Conservation (phyloP, 1,140 invertebrate species). For the Proales similis region DNA sequence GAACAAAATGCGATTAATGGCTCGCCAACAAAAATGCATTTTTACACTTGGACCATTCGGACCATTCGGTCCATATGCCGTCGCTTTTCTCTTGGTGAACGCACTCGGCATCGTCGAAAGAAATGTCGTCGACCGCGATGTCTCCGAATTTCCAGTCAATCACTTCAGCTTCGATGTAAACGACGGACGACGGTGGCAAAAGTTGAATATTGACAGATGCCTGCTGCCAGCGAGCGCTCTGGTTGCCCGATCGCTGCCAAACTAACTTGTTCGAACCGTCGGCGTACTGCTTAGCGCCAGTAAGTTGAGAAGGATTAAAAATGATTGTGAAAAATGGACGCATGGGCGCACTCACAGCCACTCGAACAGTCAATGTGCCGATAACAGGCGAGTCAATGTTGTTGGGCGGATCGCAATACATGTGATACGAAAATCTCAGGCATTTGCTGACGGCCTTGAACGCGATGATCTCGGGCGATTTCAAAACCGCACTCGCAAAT, state of each 20-base stretch:
- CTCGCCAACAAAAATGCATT: too few relatives aligned
- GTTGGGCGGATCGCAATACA: slow-evolving; percentile 2
- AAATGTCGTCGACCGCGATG: slow-evolving; percentile 22
- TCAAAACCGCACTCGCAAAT: slow-evolving; percentile 19
- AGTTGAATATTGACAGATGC: slow-evolving; percentile 5
- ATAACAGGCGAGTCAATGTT: slow-evolving; percentile 23
- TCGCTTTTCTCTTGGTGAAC: too few relatives aligned
- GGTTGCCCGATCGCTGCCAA: slow-evolving; percentile 16
- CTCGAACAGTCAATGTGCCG: neutral
- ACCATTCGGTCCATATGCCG: slow-evolving; percentile 12
- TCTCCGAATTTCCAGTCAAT: slow-evolving; percentile 36
- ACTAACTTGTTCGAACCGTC: slow-evolving; percentile 7
- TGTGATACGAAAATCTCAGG: slow-evolving; percentile 27
- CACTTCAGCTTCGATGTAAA: slow-evolving; percentile 34
- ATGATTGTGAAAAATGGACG: neutral
- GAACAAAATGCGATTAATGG: too few relatives aligned
- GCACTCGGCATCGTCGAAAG: slow-evolving; percentile 1
- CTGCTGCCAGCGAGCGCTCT: slow-evolving; percentile 17
- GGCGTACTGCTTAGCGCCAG: slow-evolving; percentile 8
- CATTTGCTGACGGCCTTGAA: slow-evolving; percentile 11
- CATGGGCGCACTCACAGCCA: slow-evolving; percentile 13
- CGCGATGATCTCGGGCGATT: slow-evolving; percentile 26
- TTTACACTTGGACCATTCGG: slow-evolving; percentile 6
- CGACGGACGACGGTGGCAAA: slow-evolving; percentile 11
- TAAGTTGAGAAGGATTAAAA: neutral